A percentile compares a stretch with the other conserved stretches of the same genome.
Evolutionary conservation across 2,888 invertebrate genomes (phyloP).

Genomic region (Leucania comma): DNA sequence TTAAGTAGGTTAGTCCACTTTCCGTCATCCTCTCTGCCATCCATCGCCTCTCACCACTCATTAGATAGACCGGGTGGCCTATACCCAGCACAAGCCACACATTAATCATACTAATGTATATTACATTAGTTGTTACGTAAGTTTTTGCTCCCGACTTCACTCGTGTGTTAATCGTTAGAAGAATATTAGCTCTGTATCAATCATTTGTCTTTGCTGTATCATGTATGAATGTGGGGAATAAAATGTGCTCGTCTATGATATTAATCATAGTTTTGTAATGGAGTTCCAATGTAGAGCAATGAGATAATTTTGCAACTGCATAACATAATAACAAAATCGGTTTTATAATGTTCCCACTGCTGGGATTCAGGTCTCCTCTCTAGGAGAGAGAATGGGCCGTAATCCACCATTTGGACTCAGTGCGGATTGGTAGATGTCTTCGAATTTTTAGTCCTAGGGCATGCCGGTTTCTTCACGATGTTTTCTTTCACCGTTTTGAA

Average conservation of each 20-base stretch:
- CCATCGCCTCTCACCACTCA: constrained; percentile 5
- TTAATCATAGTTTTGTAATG: constrained; percentile 14
- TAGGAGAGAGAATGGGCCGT: no score
- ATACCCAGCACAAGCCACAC: not conserved
- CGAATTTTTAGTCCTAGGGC: no score
- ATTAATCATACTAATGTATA: constrained; percentile 45
- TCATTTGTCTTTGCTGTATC: constrained; percentile 30
- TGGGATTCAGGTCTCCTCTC: no score
- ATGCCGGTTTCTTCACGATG: no score
- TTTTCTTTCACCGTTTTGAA: no score
- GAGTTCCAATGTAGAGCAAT: not conserved
- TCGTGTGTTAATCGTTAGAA: constrained; percentile 22
- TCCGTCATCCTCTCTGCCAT: not conserved
- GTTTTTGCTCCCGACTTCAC: constrained; percentile 19
- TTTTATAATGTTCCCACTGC: no score
- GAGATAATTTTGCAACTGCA: not conserved
- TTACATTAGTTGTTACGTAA: constrained; percentile 38
- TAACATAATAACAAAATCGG: no score
- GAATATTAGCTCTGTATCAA: constrained; percentile 39
- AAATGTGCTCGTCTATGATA: not conserved
- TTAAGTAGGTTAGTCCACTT: not conserved
- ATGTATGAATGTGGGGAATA: constrained; percentile 5
- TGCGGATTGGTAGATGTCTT: no score
- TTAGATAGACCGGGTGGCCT: constrained; percentile 15
- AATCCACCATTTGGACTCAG: no score